Percentiles rank a stretch among this genome's conserved stretches.
Evolutionary conservation across 1,140 invertebrate species (phyloP).

Genomic region (Drosophila mauritiana): DNA sequence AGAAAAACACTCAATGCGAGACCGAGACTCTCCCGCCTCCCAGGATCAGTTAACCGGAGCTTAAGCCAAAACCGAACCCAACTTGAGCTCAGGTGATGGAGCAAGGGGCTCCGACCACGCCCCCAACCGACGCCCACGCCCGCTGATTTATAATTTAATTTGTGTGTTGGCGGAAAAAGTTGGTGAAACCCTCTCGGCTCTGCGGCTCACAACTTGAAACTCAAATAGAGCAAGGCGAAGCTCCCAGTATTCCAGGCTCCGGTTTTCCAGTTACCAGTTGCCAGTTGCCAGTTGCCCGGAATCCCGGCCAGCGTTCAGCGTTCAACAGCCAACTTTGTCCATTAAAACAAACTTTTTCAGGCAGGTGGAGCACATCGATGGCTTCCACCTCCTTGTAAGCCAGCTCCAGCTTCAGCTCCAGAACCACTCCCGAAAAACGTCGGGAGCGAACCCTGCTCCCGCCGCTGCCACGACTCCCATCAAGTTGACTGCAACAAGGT

Average conservation of each 20-base stretch:
- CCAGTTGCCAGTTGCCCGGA: constrained; percentile 29
- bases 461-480: not conserved
- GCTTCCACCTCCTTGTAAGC: constrained; percentile 42
- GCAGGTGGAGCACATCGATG: constrained; percentile 79
- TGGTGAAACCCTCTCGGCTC: constrained; percentile 36
- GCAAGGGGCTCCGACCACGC: constrained; percentile 4
- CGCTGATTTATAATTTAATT: constrained; percentile 78
- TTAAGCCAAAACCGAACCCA: constrained; percentile 10
- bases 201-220: constrained; percentile 52
- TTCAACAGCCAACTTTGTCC: constrained; percentile 69
- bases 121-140: constrained; percentile 7
- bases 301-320: constrained; percentile 59
- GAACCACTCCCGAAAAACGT: not conserved
- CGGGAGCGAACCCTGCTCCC: too few relatives aligned
- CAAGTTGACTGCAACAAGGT: constrained; percentile 37
- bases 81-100: constrained; percentile 9
- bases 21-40: not conserved
- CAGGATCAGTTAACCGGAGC: constrained; percentile 22
- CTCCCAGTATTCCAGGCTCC: constrained; percentile 1
- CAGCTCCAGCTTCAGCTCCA: not conserved
- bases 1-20: constrained; percentile 69
- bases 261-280: constrained; percentile 3
- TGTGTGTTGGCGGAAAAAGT: constrained; percentile 58
- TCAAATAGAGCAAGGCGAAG: constrained; percentile 53
- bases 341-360: constrained; percentile 76